These are phyloP conservation scores for Grallaria varia DNA, from an alignment of 2,113 vertebrate species.

Conservation along the genomic window DNA sequence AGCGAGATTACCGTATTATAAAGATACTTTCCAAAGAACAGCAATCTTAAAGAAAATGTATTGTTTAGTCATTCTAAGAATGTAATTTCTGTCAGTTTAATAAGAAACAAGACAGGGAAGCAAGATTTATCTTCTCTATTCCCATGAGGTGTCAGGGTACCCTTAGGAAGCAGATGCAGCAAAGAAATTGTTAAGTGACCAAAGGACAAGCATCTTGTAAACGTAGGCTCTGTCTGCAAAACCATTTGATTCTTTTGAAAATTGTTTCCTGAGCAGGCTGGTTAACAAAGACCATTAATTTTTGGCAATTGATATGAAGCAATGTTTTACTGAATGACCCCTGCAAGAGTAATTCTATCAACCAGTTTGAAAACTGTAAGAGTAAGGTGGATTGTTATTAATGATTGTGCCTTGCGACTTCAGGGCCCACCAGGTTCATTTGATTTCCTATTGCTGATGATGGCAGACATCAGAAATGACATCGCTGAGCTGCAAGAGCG, in stretches of 20 bases:
- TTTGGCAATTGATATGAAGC: not conserved
- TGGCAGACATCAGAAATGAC: conserved; percentile 96
- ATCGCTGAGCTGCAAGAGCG: conserved; percentile 90
- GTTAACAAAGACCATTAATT: not conserved
- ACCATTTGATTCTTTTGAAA: not conserved
- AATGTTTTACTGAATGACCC: not conserved
- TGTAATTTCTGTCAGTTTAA: not conserved
- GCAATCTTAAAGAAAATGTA: not conserved
- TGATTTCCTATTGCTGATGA: conserved; percentile 91
- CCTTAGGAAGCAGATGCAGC: not conserved
- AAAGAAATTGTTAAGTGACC: not conserved
- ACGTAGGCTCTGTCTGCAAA: not conserved
- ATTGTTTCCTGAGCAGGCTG: not conserved
- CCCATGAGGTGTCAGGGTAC: not conserved
- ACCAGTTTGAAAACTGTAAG: not conserved
- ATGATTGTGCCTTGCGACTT: not conserved
- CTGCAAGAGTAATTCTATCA: not conserved
- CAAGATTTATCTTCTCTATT: not conserved
- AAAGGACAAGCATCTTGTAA: not conserved
- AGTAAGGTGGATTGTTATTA: not conserved
- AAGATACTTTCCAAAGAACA: not conserved
- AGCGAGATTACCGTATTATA: not conserved
- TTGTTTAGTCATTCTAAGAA: not conserved
- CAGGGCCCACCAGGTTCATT: conserved; percentile 96
- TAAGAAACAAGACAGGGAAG: not conserved